A percentile compares a stretch with the other conserved stretches of the same genome.
Evolutionary conservation across 2,113 vertebrate genomes (phyloP).

Genomic region (Nansenia antarctica): DNA sequence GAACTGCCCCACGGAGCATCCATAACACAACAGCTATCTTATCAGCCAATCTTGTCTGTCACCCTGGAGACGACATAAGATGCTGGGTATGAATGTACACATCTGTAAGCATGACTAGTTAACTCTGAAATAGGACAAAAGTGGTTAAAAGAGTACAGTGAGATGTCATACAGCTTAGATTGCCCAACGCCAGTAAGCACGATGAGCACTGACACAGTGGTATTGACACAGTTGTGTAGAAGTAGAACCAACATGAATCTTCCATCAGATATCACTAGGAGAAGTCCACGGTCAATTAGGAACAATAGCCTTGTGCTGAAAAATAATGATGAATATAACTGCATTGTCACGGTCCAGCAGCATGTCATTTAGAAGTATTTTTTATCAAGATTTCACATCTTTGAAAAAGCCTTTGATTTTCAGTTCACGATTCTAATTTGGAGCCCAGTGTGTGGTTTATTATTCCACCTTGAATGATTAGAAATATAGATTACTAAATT

Average conservation of each 20-base stretch:
- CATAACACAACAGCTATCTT: constrained; percentile 22
- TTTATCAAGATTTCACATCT: constrained; percentile 39
- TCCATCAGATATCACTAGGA: too few relatives aligned
- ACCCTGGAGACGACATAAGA: constrained; percentile 5
- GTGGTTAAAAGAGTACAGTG: background rate
- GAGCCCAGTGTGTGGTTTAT: constrained; percentile 25
- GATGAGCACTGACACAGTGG: too few relatives aligned
- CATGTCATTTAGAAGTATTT: constrained; percentile 15
- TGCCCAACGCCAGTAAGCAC: background rate
- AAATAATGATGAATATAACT: too few relatives aligned
- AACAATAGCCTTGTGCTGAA: too few relatives aligned
- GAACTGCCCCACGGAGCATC: constrained; percentile 21
- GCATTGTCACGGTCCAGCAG: too few relatives aligned
- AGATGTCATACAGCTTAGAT: background rate
- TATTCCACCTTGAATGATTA: constrained; percentile 40
- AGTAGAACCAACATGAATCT: too few relatives aligned
- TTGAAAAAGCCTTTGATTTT: constrained; percentile 5
- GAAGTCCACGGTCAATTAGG: too few relatives aligned
- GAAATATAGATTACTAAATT: constrained; percentile 28
- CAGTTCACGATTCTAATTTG: constrained; percentile 39
- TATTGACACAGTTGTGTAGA: too few relatives aligned
- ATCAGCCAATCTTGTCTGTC: background rate
- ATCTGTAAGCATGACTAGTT: background rate
- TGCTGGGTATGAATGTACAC: constrained; percentile 12
- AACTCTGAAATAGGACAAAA: constrained; percentile 30